Percentiles rank a stretch among this genome's conserved stretches.
Conservation (phyloP, 1,140 invertebrate species). For the Hetaerina americana region DNA sequence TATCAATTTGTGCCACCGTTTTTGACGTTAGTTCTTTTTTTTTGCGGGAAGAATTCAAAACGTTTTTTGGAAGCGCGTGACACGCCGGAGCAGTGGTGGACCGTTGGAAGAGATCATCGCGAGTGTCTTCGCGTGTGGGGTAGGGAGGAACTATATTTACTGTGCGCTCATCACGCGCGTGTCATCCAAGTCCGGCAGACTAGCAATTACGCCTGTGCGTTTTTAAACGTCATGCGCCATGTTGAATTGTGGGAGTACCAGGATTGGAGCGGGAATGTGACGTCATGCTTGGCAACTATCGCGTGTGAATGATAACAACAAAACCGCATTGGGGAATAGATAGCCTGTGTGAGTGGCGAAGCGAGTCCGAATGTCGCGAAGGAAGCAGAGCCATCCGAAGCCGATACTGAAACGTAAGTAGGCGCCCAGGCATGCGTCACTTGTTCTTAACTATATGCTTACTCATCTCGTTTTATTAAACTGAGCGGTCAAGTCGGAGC, state of each 20-base stretch:
- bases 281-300: not conserved
- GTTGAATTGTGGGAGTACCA: not conserved
- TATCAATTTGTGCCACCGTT: no score
- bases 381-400: not conserved
- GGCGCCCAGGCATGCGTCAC: no score
- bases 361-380: not conserved
- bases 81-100: no score
- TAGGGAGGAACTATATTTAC: not conserved
- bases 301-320: not conserved
- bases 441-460: no score
- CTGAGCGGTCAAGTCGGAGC: no score
- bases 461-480: no score
- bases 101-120: not conserved
- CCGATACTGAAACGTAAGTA: not conserved
- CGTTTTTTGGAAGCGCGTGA: no score
- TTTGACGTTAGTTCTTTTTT: no score
- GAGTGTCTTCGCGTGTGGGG: not conserved
- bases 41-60: no score
- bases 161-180: not conserved
- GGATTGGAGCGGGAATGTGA: not conserved
- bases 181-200: not conserved
- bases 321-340: not conserved
- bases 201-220: not conserved
- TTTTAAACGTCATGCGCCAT: not conserved
- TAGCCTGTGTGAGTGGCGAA: not conserved